phyloP scores from a whole-genome alignment of 2,797 vertebrate genomes.

The Dendrocincla tyrannina region DNA sequence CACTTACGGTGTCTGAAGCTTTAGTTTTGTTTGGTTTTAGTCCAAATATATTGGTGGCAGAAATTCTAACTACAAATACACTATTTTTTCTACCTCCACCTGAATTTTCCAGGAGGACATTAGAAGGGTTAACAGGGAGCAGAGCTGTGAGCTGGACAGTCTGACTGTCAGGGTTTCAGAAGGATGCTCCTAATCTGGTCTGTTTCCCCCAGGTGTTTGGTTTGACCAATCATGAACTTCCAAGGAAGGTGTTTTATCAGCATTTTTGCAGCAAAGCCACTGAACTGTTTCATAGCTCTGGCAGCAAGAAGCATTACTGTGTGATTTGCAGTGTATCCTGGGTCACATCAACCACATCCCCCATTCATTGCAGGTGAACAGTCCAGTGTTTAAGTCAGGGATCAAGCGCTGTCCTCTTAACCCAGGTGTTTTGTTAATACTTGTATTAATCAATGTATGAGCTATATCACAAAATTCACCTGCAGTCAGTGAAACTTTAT shows the following conservation, averaged over 20 bases:
- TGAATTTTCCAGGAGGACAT: not conserved
- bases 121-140: not conserved
- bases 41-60: not conserved
- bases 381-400: not conserved
- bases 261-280: not conserved
- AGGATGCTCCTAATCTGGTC: not conserved
- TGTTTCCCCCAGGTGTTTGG: fast-evolving
- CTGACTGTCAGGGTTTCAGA: not conserved
- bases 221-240: not conserved
- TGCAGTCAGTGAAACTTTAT: not conserved
- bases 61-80: not conserved
- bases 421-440: not conserved
- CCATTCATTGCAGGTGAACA: not conserved
- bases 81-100: not conserved
- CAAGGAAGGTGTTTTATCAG: not conserved
- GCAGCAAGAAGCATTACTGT: not conserved
- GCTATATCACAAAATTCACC: not conserved
- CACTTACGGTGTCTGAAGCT: not conserved
- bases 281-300: not conserved
- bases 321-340: not conserved
- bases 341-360: not conserved
- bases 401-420: not conserved
- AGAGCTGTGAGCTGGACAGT: not conserved
- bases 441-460: not conserved
- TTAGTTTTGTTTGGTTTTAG: not conserved